These are phyloP conservation scores for Eucidaris tribuloides DNA, from an alignment of 35 echinoderm and acorn worm species.

Conservation along the genomic window DNA sequence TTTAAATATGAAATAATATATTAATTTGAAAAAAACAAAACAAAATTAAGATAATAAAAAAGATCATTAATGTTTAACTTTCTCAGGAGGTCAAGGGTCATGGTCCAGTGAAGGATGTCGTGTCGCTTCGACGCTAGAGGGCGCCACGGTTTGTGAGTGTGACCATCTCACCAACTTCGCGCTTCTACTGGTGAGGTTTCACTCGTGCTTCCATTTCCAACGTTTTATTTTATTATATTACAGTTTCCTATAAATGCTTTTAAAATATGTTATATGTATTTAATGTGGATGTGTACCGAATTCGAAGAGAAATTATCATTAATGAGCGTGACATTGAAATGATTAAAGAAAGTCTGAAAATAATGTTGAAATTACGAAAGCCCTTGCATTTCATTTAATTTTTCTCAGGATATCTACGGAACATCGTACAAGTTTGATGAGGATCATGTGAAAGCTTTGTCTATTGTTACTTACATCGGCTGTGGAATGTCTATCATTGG, in stretches of 20 bases:
- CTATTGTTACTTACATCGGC: constrained; percentile 52
- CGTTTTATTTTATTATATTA: not conserved
- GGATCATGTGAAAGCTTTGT: constrained; percentile 27
- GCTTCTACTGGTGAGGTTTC: constrained; percentile 50
- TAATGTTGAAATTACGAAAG: not conserved
- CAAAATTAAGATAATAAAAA: too few species aligned
- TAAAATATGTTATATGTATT: not conserved
- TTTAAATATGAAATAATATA: too few species aligned
- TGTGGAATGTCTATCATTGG: constrained; percentile 56
- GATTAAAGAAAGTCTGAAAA: not conserved
- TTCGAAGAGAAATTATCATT: not conserved
- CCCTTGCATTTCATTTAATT: not conserved
- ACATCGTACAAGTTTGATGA: not conserved
- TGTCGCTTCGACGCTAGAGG: not conserved
- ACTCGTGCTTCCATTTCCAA: not conserved
- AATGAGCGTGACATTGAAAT: not conserved
- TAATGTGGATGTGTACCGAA: not conserved
- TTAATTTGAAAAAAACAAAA: too few species aligned
- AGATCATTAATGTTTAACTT: too few species aligned
- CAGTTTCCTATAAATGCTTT: not conserved
- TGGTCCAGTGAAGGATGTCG: constrained; percentile 40
- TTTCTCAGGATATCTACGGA: constrained; percentile 51
- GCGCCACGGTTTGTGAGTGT: constrained; percentile 42
- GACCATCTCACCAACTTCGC: constrained; percentile 77
- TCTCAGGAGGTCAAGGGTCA: constrained; percentile 7